phyloP scores from a whole-genome alignment of 2,113 vertebrate species.

The Falcunculus frontatus region DNA sequence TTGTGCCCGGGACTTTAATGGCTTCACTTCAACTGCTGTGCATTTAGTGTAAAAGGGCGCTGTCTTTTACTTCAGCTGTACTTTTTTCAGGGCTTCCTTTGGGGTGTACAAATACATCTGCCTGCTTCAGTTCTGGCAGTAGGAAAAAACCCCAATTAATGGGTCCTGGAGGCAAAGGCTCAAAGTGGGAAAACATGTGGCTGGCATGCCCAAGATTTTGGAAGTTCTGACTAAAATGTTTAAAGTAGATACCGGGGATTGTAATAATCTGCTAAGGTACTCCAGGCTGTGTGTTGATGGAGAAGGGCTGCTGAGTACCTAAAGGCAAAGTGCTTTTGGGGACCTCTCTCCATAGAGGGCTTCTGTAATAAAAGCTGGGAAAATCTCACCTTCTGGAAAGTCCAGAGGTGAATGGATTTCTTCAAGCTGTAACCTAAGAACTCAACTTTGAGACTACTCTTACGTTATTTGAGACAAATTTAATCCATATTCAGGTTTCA shows the following conservation, averaged over 20 bases:
- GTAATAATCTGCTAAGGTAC: not conserved
- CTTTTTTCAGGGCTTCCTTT: not conserved
- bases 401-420: not conserved
- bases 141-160: not conserved
- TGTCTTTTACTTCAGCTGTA: not conserved
- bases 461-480: not conserved
- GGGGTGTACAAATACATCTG: not conserved
- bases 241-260: not conserved
- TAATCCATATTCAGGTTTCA: not conserved
- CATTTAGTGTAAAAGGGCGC: not conserved
- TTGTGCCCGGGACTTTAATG: rapidly evolving
- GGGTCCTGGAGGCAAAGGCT: not conserved
- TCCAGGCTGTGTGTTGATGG: not conserved
- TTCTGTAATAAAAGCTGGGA: not conserved
- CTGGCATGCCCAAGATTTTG: not conserved
- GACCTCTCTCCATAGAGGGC: too few relatives aligned
- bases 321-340: not conserved
- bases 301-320: not conserved
- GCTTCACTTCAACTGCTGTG: not conserved
- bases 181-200: rapidly evolving
- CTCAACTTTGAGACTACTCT: not conserved
- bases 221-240: not conserved
- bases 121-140: not conserved
- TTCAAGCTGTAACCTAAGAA: not conserved
- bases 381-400: not conserved